phyloP scores from a whole-genome alignment of 2,888 invertebrate species.

The Hypomecis punctinalis region DNA sequence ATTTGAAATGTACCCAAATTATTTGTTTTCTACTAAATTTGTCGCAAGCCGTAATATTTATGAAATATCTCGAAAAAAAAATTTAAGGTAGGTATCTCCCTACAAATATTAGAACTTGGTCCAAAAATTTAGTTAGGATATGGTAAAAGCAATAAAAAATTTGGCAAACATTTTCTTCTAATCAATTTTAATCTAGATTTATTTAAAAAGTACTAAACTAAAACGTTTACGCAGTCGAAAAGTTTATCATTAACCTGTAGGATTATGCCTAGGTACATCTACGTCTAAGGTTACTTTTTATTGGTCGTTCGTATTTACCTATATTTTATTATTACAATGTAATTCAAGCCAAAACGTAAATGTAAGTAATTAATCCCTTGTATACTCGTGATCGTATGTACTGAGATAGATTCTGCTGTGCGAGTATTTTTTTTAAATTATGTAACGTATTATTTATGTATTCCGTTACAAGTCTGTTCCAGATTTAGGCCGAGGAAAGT shows the following conservation, averaged over 20 bases:
- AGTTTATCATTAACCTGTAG: constrained; percentile 9
- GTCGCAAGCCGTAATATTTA: background rate
- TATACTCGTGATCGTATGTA: too few species aligned
- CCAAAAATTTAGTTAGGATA: constrained; percentile 8
- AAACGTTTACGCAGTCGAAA: constrained; percentile 29
- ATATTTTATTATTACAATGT: constrained; percentile 10
- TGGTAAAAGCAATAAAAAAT: constrained; percentile 10
- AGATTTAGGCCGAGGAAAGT: too few species aligned
- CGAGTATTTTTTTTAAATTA: too few species aligned
- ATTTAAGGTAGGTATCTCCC: background rate
- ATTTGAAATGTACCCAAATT: too few species aligned
- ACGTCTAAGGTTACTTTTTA: constrained; percentile 32
- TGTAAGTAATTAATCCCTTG: too few species aligned
- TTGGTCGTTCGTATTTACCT: constrained; percentile 26
- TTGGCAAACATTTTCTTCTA: constrained; percentile 11
- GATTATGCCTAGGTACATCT: constrained; percentile 28
- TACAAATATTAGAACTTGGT: constrained; percentile 12
- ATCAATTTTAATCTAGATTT: constrained; percentile 2
- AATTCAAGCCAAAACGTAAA: constrained; percentile 15
- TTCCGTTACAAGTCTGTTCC: too few species aligned
- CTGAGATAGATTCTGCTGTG: too few species aligned
- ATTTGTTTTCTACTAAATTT: background rate
- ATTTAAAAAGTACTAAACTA: constrained; percentile 12
- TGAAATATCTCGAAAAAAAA: background rate
- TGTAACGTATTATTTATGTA: too few species aligned